Percentiles rank a stretch among this genome's conserved stretches.
Conservation (phyloP, 2,113 vertebrate species). For the Lagopus muta region DNA sequence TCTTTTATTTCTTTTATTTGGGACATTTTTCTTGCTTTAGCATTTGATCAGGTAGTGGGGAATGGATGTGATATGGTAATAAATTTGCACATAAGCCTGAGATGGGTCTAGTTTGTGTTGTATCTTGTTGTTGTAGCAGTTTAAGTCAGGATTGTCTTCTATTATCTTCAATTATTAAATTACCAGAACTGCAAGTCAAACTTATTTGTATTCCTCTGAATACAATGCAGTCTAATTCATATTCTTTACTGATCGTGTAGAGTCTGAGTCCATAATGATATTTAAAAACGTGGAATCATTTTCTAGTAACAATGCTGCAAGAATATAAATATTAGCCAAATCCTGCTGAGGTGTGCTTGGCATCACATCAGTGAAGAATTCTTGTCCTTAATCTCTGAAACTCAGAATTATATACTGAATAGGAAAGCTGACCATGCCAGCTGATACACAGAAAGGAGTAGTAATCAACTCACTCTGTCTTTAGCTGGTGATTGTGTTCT, state of each 20-base stretch:
- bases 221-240: background rate
- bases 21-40: background rate
- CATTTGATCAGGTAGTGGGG: background rate
- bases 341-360: background rate
- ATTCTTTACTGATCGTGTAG: background rate
- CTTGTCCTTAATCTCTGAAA: background rate
- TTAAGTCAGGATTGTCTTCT: background rate
- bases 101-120: background rate
- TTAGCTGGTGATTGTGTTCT: background rate
- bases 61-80: too few relatives aligned
- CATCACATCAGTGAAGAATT: background rate
- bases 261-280: background rate
- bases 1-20: background rate
- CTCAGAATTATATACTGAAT: background rate
- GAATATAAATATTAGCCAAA: accelerated
- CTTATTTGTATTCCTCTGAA: background rate
- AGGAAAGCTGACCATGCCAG: too few relatives aligned
- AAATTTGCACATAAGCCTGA: background rate
- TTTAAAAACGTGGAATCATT: background rate
- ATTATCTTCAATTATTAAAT: background rate
- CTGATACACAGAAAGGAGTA: background rate
- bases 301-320: background rate
- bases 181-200: background rate
- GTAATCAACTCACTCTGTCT: background rate
- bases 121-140: background rate